Conservation (phyloP, 2,888 invertebrate species). For the Patella caerulea region DNA sequence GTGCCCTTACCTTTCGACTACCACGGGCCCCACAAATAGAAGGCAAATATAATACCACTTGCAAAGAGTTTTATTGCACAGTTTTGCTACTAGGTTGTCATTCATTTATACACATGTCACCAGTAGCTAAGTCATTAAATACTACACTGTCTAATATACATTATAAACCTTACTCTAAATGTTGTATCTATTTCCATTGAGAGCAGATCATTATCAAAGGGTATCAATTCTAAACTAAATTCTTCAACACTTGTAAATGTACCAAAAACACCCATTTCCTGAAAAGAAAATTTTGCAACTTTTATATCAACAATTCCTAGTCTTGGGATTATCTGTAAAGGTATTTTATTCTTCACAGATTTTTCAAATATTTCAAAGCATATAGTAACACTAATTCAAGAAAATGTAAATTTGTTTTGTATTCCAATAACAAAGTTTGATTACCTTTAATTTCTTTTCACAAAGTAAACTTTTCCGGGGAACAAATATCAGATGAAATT, state of each 20-base stretch:
- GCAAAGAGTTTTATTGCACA: too few species aligned
- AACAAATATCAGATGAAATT: conserved; percentile 91
- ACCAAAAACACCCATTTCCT: conserved; percentile 85
- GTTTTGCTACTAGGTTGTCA: too few species aligned
- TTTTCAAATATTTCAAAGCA: too few species aligned
- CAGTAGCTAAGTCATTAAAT: neutral
- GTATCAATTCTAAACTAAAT: conserved; percentile 89
- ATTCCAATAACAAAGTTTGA: neutral
- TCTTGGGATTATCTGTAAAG: too few species aligned
- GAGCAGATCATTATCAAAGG: conserved; percentile 91
- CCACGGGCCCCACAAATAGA: too few species aligned
- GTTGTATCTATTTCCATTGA: conserved; percentile 90
- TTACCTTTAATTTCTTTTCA: conserved; percentile 82
- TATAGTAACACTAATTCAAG: too few species aligned
- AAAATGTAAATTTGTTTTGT: too few species aligned
- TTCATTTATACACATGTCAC: too few species aligned
- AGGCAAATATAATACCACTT: too few species aligned
- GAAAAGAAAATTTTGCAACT: conserved; percentile 24
- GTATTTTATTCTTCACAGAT: too few species aligned
- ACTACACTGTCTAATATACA: neutral
- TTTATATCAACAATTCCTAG: too few species aligned
- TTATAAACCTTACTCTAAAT: conserved; percentile 57
- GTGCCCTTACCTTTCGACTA: too few species aligned
- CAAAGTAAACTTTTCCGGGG: conserved; percentile 90
- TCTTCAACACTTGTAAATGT: conserved; percentile 85